Evolutionary conservation across 2,113 vertebrate species (phyloP).

Genomic region (Aplodontia rufa): DNA sequence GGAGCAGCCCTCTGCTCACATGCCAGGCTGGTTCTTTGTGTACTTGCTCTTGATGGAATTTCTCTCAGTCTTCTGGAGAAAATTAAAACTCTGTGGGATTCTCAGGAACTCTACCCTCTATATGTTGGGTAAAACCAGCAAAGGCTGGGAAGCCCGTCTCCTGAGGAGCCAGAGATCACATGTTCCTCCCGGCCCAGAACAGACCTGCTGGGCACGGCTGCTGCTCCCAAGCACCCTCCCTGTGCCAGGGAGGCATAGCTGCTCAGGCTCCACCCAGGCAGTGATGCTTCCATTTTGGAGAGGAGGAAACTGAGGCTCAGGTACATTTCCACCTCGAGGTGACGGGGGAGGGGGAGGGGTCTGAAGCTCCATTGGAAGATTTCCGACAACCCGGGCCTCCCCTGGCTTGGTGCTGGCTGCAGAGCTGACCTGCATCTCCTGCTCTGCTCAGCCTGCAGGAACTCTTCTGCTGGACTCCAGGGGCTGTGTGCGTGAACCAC

Average conservation of each 20-base stretch:
- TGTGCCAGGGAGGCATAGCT: background rate
- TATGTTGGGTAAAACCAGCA: background rate
- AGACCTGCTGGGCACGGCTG: too few species aligned
- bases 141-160: background rate
- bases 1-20: background rate
- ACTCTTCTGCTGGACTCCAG: background rate
- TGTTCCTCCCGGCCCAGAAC: too few species aligned
- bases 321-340: rapidly evolving
- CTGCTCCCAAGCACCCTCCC: rapidly evolving
- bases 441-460: too few species aligned
- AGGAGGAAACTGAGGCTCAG: background rate
- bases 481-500: too few species aligned
- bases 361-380: too few species aligned
- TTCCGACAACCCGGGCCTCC: background rate
- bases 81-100: background rate
- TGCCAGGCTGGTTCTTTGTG: background rate
- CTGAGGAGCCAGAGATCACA: too few species aligned
- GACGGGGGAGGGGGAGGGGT: too few species aligned
- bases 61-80: constrained; percentile 1
- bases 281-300: rapidly evolving
- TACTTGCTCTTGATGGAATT: background rate
- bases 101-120: background rate
- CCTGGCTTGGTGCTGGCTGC: background rate
- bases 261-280: background rate
- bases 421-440: background rate